These are phyloP conservation scores for Drosophila fulvimacula DNA, from an alignment of 2,888 invertebrate species.

Conservation along the genomic window DNA sequence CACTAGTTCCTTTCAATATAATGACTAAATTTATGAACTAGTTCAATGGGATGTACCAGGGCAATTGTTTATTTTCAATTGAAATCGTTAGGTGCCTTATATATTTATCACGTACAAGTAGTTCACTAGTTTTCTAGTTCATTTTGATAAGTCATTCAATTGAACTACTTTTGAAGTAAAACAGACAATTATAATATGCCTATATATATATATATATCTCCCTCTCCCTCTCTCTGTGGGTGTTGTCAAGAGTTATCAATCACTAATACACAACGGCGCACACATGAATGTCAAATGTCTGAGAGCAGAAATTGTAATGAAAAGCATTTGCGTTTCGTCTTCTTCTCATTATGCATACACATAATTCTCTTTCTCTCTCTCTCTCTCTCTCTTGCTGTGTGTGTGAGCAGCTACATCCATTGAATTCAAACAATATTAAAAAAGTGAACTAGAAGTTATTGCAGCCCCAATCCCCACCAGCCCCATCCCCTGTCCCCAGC, in stretches of 20 bases:
- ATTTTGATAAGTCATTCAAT: background rate
- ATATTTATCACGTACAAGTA: background rate
- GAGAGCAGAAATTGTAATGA: slow-evolving; percentile 67
- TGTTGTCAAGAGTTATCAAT: slow-evolving; percentile 44
- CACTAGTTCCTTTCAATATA: background rate
- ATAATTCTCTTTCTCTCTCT: background rate
- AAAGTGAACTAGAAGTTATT: slow-evolving; percentile 78
- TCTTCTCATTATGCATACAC: slow-evolving; percentile 8
- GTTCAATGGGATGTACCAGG: no score
- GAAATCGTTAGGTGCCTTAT: no score
- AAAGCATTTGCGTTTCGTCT: slow-evolving; percentile 49
- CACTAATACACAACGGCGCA: slow-evolving; percentile 12
- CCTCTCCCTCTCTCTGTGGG: background rate
- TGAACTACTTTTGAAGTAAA: background rate
- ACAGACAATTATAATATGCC: background rate
- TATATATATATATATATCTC: background rate
- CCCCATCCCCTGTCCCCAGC: background rate
- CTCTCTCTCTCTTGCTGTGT: background rate
- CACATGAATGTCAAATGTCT: slow-evolving; percentile 62
- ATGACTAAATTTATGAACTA: background rate
- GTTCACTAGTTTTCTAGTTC: background rate
- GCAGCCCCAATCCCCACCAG: slow-evolving; percentile 27
- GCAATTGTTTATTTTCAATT: no score
- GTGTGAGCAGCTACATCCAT: slow-evolving; percentile 22
- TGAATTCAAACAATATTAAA: slow-evolving; percentile 75